Evolutionary conservation across 2,113 vertebrate species (phyloP).

Genomic region (Rafetus swinhoei): DNA sequence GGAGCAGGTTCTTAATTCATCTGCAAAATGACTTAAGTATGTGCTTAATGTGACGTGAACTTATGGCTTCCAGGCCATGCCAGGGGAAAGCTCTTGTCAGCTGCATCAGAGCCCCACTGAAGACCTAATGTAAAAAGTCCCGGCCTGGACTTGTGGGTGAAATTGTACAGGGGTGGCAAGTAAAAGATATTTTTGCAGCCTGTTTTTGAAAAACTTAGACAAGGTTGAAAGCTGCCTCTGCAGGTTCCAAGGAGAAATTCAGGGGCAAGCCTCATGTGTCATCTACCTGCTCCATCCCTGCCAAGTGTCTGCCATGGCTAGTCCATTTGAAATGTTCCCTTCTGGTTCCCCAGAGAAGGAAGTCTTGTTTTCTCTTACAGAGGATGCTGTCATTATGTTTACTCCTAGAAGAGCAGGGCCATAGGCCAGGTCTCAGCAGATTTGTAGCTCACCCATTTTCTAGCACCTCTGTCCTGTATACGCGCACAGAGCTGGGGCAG

Average conservation of each 20-base stretch:
- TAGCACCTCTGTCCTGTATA: not conserved
- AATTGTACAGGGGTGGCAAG: accelerated
- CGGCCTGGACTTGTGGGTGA: not conserved
- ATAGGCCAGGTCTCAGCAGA: not conserved
- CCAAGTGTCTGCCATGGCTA: not conserved
- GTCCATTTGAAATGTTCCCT: not conserved
- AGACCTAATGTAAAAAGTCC: not conserved
- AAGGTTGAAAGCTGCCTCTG: not conserved
- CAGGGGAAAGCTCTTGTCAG: not conserved
- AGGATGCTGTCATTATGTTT: not conserved
- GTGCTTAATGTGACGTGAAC: constrained; percentile 42
- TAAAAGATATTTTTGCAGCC: not conserved
- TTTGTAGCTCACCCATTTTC: not conserved
- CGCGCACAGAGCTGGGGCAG: not conserved
- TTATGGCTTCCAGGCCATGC: not conserved
- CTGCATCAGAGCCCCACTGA: not conserved
- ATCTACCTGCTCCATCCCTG: not conserved
- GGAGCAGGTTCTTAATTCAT: constrained; percentile 4
- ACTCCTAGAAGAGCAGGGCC: not conserved
- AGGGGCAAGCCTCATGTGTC: too few relatives aligned
- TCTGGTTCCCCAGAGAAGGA: not conserved
- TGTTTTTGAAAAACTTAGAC: not conserved
- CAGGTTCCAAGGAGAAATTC: not conserved
- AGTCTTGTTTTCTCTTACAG: not conserved
- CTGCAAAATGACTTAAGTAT: constrained; percentile 5